Evolutionary conservation across 2,797 vertebrate genomes (phyloP), one percentile per base, ranked within the genome.

Genomic region (Agapornis canus): DNA sequence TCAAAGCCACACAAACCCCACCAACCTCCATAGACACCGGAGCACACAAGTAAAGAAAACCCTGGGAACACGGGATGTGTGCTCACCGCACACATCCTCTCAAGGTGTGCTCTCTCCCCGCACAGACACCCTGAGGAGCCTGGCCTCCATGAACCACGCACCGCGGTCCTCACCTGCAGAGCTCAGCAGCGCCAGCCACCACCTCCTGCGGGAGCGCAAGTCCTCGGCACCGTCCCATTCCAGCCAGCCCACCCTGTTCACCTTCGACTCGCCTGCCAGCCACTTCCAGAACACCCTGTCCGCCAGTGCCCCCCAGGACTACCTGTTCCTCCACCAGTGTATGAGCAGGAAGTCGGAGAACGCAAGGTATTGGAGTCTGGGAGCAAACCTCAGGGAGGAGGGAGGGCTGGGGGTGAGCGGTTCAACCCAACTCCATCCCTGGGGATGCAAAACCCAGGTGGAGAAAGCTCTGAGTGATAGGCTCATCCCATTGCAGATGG

Each of bases 321-420:
- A 99, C 98, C 99, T 99, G 97, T 99, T 99, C 88, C 98, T 99
- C 72, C 99, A 99, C 97, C 99, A 99, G 96, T 99, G 99, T 96
- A 98, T 99, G 98, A 99, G 99, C 98, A 99, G 99, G 95, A 99
- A 99, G 97, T 98, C 98, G 1, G 99, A 99, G 96, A 99, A 98
- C 1, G 48, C 98, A 87, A 98, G 99, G 99, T 99, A 99, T 98
- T 97, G 68, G 75, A 96, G 21, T 22, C 23, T 4, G 2, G 47
- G 47, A 70, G 45, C 18, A 78, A 64, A 71, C 31, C 20, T 27
- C 0, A 1, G 57, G 81, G 20, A 37, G 37, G 42, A 71, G 59
- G 83, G 54, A 68, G 69, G 42, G 27, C 19, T 32, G 39, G 13
- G 12, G 3, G 8, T 29, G 68, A 68, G 61, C 1, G 4, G 9